phyloP scores from a whole-genome alignment of 2,113 vertebrate species.

The Mesembrinibis cayennensis region DNA sequence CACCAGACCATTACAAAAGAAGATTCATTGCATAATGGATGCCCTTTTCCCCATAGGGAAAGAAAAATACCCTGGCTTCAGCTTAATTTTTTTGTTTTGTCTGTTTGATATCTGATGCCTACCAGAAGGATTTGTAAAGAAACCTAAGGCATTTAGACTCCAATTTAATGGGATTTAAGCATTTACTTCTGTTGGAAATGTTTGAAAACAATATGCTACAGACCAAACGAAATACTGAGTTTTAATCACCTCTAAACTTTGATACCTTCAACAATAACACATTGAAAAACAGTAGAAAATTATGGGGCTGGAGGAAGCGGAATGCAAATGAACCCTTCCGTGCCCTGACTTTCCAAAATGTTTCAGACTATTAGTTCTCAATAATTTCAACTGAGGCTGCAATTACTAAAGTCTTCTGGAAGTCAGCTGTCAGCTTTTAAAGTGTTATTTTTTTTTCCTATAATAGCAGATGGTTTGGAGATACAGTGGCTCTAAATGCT shows the following conservation, averaged over 20 bases:
- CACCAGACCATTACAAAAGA: slow-evolving; percentile 63
- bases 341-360: slow-evolving; percentile 27
- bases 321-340: not conserved
- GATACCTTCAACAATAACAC: slow-evolving; percentile 21
- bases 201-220: slow-evolving; percentile 39
- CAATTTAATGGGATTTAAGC: slow-evolving; percentile 53
- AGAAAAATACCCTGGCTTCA: slow-evolving; percentile 59
- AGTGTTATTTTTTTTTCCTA: not conserved
- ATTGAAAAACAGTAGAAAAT: not conserved
- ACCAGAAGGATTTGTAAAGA: slow-evolving; percentile 58
- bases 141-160: slow-evolving; percentile 46
- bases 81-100: slow-evolving; percentile 52
- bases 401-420: slow-evolving; percentile 29
- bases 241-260: slow-evolving; percentile 47
- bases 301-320: not conserved
- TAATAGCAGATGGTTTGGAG: slow-evolving; percentile 29
- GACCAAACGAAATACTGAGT: not conserved
- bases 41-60: slow-evolving; percentile 46
- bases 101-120: slow-evolving; percentile 63
- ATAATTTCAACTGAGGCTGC: slow-evolving; percentile 8
- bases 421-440: slow-evolving; percentile 35
- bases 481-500: not conserved
- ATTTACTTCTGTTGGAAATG: slow-evolving; percentile 42
- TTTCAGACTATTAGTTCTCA: slow-evolving; percentile 1
- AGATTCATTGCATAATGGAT: slow-evolving; percentile 57